A percentile compares a stretch with the other conserved stretches of the same genome.
Evolutionary conservation across 2,888 invertebrate species (phyloP).

Genomic region (Gnatocerus cornutus): DNA sequence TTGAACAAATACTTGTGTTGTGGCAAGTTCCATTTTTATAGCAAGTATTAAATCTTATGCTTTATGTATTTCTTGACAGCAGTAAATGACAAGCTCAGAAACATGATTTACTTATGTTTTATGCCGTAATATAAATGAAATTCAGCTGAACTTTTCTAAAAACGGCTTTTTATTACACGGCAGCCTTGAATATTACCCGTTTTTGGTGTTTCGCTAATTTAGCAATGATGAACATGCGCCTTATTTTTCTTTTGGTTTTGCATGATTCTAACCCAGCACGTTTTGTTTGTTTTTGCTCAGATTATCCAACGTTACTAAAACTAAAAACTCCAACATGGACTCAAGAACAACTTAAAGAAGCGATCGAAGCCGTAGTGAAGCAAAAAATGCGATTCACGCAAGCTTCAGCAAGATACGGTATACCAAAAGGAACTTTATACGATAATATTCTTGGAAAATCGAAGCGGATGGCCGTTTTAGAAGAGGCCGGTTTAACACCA

Average conservation of each 20-base stretch:
- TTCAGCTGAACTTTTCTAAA: slow-evolving; percentile 27
- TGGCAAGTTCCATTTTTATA: slow-evolving; percentile 25
- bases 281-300: slow-evolving; percentile 64
- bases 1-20: not conserved
- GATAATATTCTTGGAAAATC: slow-evolving; percentile 86
- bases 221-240: too few relatives aligned
- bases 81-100: slow-evolving; percentile 32
- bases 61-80: slow-evolving; percentile 25
- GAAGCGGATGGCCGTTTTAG: slow-evolving; percentile 83
- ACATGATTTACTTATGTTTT: slow-evolving; percentile 34
- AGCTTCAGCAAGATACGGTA: slow-evolving; percentile 81
- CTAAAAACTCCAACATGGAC: slow-evolving; percentile 85
- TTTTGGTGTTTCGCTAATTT: not conserved
- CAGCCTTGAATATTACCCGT: not conserved
- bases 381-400: slow-evolving; percentile 86
- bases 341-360: slow-evolving; percentile 82
- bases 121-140: slow-evolving; percentile 27
- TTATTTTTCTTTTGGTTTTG: not conserved
- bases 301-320: slow-evolving; percentile 80
- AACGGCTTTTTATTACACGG: slow-evolving; percentile 30
- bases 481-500: slow-evolving; percentile 77
- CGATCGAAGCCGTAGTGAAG: slow-evolving; percentile 83
- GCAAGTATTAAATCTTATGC: slow-evolving; percentile 23
- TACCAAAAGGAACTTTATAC: slow-evolving; percentile 85
- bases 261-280: slow-evolving; percentile 52